Conservation (phyloP, 2,888 invertebrate species). For the Biston stratarius region DNA sequence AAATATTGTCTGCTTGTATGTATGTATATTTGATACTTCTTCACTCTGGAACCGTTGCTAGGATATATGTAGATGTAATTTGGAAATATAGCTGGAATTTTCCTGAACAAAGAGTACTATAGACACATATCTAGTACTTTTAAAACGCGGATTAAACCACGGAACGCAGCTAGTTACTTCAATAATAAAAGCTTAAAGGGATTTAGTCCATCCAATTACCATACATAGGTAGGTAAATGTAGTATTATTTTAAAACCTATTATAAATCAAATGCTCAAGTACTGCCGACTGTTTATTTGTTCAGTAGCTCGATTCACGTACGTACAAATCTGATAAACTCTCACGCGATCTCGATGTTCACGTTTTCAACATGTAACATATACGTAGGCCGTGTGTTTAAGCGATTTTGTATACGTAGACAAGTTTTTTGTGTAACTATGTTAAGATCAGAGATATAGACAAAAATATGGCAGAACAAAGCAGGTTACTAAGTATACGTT, state of each 20-base stretch:
- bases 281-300: slow-evolving; percentile 64
- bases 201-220: neutral
- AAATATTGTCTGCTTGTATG: too few species aligned
- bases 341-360: slow-evolving; percentile 66
- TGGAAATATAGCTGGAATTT: too few species aligned
- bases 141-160: too few species aligned
- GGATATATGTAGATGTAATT: too few species aligned
- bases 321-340: slow-evolving; percentile 70
- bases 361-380: slow-evolving; percentile 42
- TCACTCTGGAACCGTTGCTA: too few species aligned
- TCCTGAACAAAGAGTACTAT: too few species aligned
- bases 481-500: too few species aligned
- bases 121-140: too few species aligned
- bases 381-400: slow-evolving; percentile 42
- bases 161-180: neutral
- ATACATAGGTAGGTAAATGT: neutral
- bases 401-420: neutral
- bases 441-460: neutral
- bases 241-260: slow-evolving; percentile 21
- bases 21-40: too few species aligned
- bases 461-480: neutral
- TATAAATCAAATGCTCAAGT: slow-evolving; percentile 56
- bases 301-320: slow-evolving; percentile 68
- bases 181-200: neutral
- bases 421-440: slow-evolving; percentile 1